Evolutionary conservation across 2,888 invertebrate species (phyloP), one percentile per base, ranked within the genome.

Genomic region (Noctua janthina): DNA sequence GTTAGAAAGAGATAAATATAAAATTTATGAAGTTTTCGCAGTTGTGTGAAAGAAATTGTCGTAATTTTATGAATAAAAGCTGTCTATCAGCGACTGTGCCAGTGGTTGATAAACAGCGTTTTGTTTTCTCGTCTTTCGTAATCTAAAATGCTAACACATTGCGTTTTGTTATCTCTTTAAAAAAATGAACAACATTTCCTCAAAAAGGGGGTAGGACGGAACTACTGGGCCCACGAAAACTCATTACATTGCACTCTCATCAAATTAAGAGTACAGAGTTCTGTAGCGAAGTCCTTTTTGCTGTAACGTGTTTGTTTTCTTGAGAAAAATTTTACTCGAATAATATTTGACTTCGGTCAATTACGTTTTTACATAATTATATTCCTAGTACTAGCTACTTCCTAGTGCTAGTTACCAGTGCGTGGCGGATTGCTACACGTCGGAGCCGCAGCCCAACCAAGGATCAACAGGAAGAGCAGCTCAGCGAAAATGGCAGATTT

Each of bases 31-130:
- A n/a, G n/a, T 17, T n/a, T 35, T 46, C 10, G 8, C 2, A 2
- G 1, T 23, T 1, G 35, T 15, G 11, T 13, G 59, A 72, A 59
- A 74, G 56, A 74, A 46, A 70, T 51, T n/a, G 17, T 17, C 6
- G 1, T 23, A 29, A 64, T 73, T 13, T 10, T 29, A 8, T 67
- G 6, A 6, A 17, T 10, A n/a, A 17, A 56, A n/a, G 11, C 5
- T n/a, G 1, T 0, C 2, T 39, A 39, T 20, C 1, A 10, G 1
- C 0, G 6, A 54, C 35, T 13, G 35, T 13, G 13, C 1, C 8
- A 17, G 23, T 39, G 3, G 11, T 17, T 17, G 6, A 1, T 5
- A 17, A 23, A 51, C 23, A n/a, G 29, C 49, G 39, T 74, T 74
- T 74, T 51, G n/a, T 51, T 74, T 13, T 39, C 6, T 49, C 17